Conservation (phyloP, 2,113 vertebrate species). For the Lepus europaeus region DNA sequence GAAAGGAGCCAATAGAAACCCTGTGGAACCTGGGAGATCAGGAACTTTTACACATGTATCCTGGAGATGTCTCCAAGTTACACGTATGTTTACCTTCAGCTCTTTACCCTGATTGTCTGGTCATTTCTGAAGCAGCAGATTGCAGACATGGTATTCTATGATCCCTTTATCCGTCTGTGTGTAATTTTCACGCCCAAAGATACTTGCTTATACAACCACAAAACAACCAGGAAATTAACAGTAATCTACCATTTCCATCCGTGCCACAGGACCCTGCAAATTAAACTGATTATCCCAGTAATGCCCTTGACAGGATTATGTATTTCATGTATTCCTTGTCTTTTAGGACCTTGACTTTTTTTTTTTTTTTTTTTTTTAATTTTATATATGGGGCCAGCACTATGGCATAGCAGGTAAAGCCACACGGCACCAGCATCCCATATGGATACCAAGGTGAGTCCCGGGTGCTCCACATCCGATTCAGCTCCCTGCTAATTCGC, state of each 20-base stretch:
- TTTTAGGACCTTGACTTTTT: no score
- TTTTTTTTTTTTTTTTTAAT: no score
- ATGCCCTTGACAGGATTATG: neutral
- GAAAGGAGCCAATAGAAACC: conserved; percentile 93
- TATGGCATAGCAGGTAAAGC: no score
- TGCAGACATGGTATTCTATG: neutral
- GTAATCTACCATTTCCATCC: neutral
- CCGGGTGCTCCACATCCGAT: no score
- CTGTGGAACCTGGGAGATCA: conserved; percentile 91
- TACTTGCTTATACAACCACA: neutral
- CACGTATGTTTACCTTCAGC: conserved; percentile 87
- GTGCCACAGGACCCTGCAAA: neutral
- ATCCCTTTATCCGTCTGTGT: neutral
- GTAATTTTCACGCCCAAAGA: neutral
- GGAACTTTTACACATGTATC: conserved; percentile 90
- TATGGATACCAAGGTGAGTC: no score
- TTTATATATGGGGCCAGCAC: no score
- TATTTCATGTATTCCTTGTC: neutral
- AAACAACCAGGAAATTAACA: neutral
- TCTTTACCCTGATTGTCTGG: conserved; percentile 5
- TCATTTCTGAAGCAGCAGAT: neutral
- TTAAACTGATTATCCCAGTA: neutral
- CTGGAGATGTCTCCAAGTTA: conserved; percentile 86
- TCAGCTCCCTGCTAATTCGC: no score
- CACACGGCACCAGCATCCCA: no score